Conservation (phyloP, 2,888 invertebrate genomes). For the Chrysopilus asiliformis region DNA sequence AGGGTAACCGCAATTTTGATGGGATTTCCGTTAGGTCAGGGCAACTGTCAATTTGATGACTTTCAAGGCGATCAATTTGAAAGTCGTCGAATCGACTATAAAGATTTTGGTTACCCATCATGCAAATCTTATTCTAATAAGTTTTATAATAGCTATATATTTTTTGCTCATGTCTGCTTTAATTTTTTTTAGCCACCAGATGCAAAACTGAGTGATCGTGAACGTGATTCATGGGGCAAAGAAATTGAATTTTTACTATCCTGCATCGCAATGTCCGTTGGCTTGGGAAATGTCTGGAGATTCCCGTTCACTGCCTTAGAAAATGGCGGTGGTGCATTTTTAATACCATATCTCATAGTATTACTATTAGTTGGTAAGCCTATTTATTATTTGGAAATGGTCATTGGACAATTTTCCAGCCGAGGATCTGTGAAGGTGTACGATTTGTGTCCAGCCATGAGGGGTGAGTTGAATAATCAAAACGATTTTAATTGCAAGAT, state of each 20-base stretch:
- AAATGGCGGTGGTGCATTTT: constrained; percentile 54
- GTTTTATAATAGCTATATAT: background rate
- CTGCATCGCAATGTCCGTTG: constrained; percentile 45
- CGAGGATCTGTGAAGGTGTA: constrained; percentile 53
- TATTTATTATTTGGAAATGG: constrained; percentile 59
- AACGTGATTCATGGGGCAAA: constrained; percentile 34
- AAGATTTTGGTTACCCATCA: background rate
- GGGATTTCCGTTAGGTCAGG: too few relatives aligned
- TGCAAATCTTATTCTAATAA: background rate
- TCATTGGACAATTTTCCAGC: constrained; percentile 59
- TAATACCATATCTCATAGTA: constrained; percentile 51
- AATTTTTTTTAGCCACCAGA: background rate
- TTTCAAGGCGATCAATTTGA: too few relatives aligned
- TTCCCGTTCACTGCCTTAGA: constrained; percentile 52
- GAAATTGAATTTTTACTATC: constrained; percentile 35
- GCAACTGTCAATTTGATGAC: too few relatives aligned
- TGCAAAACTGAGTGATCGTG: constrained; percentile 14
- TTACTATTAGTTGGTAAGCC: constrained; percentile 51
- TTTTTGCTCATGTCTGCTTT: background rate
- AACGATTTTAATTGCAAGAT: background rate
- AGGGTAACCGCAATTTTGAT: too few relatives aligned
- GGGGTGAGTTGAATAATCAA: constrained; percentile 39
- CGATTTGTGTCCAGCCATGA: constrained; percentile 53
- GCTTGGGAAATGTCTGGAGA: constrained; percentile 55
- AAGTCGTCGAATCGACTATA: too few relatives aligned